These are phyloP conservation scores for Orbicella faveolata DNA, from an alignment of 64 coral and sea anemone species.

Conservation along the genomic window DNA sequence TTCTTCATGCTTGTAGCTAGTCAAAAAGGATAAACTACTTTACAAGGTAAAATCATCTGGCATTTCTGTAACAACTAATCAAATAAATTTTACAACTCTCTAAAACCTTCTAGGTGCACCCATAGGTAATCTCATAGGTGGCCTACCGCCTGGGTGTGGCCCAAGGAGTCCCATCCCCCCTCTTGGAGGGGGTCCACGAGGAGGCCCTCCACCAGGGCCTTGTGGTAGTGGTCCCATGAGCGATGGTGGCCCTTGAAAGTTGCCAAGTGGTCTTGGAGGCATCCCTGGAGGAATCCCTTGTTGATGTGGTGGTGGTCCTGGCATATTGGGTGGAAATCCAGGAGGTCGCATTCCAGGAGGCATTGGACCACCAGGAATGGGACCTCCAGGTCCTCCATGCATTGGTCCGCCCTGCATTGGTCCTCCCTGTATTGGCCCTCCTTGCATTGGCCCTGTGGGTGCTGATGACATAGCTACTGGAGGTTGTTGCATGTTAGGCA, in stretches of 20 bases:
- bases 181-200: slow-evolving; percentile 35
- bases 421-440: slow-evolving; percentile 25
- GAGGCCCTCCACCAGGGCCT: slow-evolving; percentile 32
- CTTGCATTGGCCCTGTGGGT: slow-evolving; percentile 49
- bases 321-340: slow-evolving; percentile 53
- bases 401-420: slow-evolving; percentile 11
- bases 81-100: background rate
- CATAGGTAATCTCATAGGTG: slow-evolving; percentile 73
- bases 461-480: slow-evolving; percentile 45
- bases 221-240: slow-evolving; percentile 29
- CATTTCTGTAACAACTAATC: slow-evolving; percentile 1
- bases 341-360: slow-evolving; percentile 28
- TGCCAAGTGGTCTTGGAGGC: slow-evolving; percentile 47
- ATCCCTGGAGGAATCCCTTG: slow-evolving; percentile 71
- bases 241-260: slow-evolving; percentile 34
- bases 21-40: no score
- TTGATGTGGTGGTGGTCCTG: slow-evolving; percentile 54
- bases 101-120: slow-evolving; percentile 74
- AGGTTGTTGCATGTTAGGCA: slow-evolving; percentile 57
- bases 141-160: slow-evolving; percentile 65
- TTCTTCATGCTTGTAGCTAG: no score
- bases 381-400: background rate
- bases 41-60: background rate
- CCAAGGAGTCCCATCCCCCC: slow-evolving; percentile 30
- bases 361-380: slow-evolving; percentile 23